Base-by-base conservation (phyloP, 2,113 vertebrate genomes). In the Potamarius usumacintae region DNA sequence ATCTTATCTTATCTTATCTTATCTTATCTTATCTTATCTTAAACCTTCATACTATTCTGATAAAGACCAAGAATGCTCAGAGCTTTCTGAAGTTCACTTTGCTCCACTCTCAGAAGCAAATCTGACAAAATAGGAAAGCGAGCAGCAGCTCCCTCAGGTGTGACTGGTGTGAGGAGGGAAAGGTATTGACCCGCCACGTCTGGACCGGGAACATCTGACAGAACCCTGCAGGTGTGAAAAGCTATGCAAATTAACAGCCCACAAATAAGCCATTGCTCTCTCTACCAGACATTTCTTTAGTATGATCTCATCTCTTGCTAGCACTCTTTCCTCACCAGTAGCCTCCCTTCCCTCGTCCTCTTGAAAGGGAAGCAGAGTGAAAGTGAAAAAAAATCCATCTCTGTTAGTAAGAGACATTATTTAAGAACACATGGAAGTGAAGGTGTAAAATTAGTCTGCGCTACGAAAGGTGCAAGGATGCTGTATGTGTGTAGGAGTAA, bases 211-310 rank as follows among this genome's bases (percentile, higher is more conserved):
- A 42, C 15, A 5, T 85, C 85, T 90, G 91, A 91, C 90, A 82
- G 89, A 79, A 91, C 55, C 89, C 89, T 88, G 89, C 77, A 92
- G 92, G 92, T 94, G 93, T 91, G 91, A 92, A 91, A 18, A 87
- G 86, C 83, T 87, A 81, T 76, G 72, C 83, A 94, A 91, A 94
- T 93, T 91, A 94, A 89, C 91, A 89, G 79, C 85, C 76, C 89
- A 86, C 86, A 82, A 84, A 67, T 11, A 84, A 79, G 57, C 34
- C 57, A 60, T 60, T 81, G 79, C n/a, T 22, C 52, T 72, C 7
- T 55, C 42, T 74, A 74, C 62, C 50, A 63, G 55, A 53, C 34
- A 42, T 78, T 14, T 57, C 27, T 58, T 76, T n/a, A 85, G 9
- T 74, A 58, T 80, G 72, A 82, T 84, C 90, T 88, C 76, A 87